Evolutionary conservation across 2,888 invertebrate genomes (phyloP).

Genomic region (Beris morrisii): DNA sequence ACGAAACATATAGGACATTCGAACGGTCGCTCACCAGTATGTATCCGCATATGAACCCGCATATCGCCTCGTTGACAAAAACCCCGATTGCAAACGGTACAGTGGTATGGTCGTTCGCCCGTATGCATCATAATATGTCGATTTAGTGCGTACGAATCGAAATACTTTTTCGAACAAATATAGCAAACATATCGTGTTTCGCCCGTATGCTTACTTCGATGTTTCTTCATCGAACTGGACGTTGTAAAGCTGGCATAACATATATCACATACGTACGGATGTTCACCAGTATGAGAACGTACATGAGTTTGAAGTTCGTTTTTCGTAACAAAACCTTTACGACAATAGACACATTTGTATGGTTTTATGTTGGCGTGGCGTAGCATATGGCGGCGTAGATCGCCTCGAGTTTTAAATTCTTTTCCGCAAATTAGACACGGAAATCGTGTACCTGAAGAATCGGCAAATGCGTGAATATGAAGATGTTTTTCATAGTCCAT

Average conservation of each 20-base stretch:
- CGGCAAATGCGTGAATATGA: constrained; percentile 7
- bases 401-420: constrained; percentile 49
- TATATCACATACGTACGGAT: constrained; percentile 43
- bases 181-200: constrained; percentile 6
- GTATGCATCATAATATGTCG: constrained; percentile 24
- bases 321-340: constrained; percentile 48
- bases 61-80: constrained; percentile 23
- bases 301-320: constrained; percentile 54
- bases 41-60: constrained; percentile 14
- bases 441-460: constrained; percentile 2
- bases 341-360: constrained; percentile 48
- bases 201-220: constrained; percentile 21
- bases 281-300: constrained; percentile 60
- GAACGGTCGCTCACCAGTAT: constrained; percentile 15
- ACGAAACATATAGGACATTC: constrained; percentile 15
- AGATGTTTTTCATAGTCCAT: constrained; percentile 19
- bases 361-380: constrained; percentile 51
- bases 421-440: constrained; percentile 47
- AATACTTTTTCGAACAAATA: constrained; percentile 16
- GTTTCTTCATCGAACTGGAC: constrained; percentile 18
- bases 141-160: constrained; percentile 21
- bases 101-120: constrained; percentile 12
- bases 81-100: constrained; percentile 15
- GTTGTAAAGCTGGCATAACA: constrained; percentile 17
- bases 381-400: constrained; percentile 49